Evolutionary conservation across 92 coral and sea anemone genomes (phyloP).

Genomic region (Pocillopora grandis): DNA sequence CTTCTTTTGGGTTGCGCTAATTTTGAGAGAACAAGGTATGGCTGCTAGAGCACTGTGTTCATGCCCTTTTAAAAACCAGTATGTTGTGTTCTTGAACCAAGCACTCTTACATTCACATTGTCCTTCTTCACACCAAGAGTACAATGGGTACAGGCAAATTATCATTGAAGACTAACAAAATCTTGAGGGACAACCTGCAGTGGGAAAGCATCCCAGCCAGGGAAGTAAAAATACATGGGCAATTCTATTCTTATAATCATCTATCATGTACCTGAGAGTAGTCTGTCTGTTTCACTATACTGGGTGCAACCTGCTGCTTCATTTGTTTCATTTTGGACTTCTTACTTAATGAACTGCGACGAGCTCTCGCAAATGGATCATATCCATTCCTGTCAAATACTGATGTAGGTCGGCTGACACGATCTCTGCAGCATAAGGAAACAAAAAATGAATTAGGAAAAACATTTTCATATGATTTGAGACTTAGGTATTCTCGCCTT

Average conservation of each 20-base stretch:
- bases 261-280: constrained; percentile 73
- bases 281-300: constrained; percentile 79
- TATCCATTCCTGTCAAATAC: constrained; percentile 92
- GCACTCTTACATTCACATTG: too few relatives aligned
- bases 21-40: too few relatives aligned
- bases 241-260: not conserved
- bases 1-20: too few relatives aligned
- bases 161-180: too few relatives aligned
- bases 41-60: too few relatives aligned
- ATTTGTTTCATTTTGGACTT: constrained; percentile 85
- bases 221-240: not conserved
- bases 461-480: too few relatives aligned
- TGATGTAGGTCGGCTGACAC: constrained; percentile 93
- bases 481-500: too few relatives aligned
- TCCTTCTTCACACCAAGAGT: too few relatives aligned
- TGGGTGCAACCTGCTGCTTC: constrained; percentile 79
- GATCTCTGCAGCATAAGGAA: constrained; percentile 60
- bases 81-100: too few relatives aligned
- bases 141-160: too few relatives aligned
- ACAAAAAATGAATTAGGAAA: not conserved
- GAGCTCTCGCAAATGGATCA: constrained; percentile 89
- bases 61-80: too few relatives aligned
- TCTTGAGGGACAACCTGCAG: too few relatives aligned
- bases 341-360: constrained; percentile 90
- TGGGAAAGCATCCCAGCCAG: not conserved